Evolutionary conservation across 2,888 invertebrate species (phyloP), one percentile per base, ranked within the genome.

Genomic region (Candidula unifasciata): DNA sequence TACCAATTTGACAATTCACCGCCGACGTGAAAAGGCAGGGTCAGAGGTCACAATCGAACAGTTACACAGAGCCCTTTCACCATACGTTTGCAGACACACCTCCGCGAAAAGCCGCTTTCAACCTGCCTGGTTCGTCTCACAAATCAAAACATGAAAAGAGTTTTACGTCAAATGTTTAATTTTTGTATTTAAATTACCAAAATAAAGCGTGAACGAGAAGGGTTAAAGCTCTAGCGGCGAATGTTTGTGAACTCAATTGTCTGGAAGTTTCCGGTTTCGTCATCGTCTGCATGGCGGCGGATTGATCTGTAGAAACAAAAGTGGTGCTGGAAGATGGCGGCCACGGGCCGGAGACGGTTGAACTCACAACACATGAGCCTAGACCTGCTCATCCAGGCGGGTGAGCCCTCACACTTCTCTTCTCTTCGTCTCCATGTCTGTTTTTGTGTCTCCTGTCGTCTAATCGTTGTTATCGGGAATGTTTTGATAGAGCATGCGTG

Each of bases 371-470:
- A 86, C 79, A 90, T 87, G 85, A 89, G 86, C 81, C 87, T 91
- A 35, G 91, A 91, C 87, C 87, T 91, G 73, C 87, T 91, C 85
- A 88, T 91, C 69, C 85, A 89, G 87, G 91, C 91, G 87, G 91
- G 91, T 91, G 90, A 87, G 87, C 44, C n/a, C n/a, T 33, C 6
- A 21, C 1, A 54, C 52, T 80, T 76, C 24, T 0, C n/a, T 10
- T 1, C n/a, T 52, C n/a, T 73, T 73, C 27, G 37, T 69, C 16
- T 79, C 52, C 8, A 52, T 27, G 21, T 37, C 69, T 37, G 21
- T 44, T 44, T 35, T 18, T 69, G 18, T 30, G 10, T 30, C 1
- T 10, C 3, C 16, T 5, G 2, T 69, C 27, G 18, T 37, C 18
- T 35, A 21, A 24, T 35, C 5, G 18, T 3, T 10, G 30, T 52